Percentiles rank a stretch among this genome's conserved stretches.
Evolutionary conservation across 2,797 vertebrate genomes (phyloP).

Genomic region (Ibycter americanus): DNA sequence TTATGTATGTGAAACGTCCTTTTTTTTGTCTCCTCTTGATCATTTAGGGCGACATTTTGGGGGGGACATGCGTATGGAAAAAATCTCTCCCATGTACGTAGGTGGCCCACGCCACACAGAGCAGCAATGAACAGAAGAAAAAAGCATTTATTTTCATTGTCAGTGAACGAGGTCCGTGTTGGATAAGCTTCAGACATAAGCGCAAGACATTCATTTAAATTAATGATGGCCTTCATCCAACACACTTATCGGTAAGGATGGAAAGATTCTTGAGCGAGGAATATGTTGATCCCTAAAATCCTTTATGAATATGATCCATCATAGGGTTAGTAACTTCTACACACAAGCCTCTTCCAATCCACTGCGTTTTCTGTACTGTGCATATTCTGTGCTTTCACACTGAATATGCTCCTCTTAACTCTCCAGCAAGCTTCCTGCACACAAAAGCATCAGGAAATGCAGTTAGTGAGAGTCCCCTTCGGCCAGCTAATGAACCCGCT

Average conservation of each 20-base stretch:
- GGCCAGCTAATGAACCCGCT: not conserved
- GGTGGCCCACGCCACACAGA: not conserved
- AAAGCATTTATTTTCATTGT: constrained; percentile 25
- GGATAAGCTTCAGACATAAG: constrained; percentile 49
- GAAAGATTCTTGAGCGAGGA: constrained; percentile 13
- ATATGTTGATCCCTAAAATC: constrained; percentile 10
- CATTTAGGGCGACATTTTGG: constrained; percentile 56
- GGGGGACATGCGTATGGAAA: not conserved
- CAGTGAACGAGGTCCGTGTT: not conserved
- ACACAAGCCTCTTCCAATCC: constrained; percentile 40
- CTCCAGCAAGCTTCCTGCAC: not conserved
- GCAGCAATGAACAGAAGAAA: not conserved
- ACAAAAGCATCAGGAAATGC: not conserved
- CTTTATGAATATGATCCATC: constrained; percentile 55
- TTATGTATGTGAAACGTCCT: constrained; percentile 79
- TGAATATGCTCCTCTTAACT: not conserved
- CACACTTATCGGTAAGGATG: not conserved
- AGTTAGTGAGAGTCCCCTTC: not conserved
- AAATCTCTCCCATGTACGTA: not conserved
- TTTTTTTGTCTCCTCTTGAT: constrained; percentile 35
- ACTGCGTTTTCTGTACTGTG: not conserved
- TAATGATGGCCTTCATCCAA: not conserved
- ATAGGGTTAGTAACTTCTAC: constrained; percentile 38
- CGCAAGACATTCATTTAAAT: constrained; percentile 54
- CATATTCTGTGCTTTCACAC: not conserved